Base-by-base conservation (phyloP, 2,797 vertebrate species). In the Erithacus rubecula region DNA sequence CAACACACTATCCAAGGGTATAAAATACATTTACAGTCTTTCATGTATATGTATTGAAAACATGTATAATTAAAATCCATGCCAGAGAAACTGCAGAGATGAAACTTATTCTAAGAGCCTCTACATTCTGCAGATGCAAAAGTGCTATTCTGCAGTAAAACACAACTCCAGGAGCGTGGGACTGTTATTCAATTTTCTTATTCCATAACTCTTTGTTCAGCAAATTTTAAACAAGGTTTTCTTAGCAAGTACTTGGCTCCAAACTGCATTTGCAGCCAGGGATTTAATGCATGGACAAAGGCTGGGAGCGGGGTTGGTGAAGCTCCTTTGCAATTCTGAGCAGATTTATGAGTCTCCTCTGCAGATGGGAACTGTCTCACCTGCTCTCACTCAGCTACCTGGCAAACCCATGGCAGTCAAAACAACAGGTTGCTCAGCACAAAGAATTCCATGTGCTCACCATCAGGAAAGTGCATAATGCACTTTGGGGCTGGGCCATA, bases 1-100 rank as follows among this genome's bases (percentile, higher is more conserved):
- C 96, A 97, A 95, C 81, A 95, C 23, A 47, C 62, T 90, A 88
- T 86, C 94, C 76, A 94, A 95, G 95, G 89, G 67, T 37, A 67
- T 84, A 96, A 89, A 71, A 87, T 81, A 87, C 95, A 96, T 95
- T 97, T 96, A 96, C 60, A 96, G 90, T 80, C 91, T 97, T 85
- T 46, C 87, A 94, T n/a, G 24, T 85, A 62, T n/a, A 39, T 32
- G 56, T 10, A 74, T 47, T 94, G 89, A 69, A 93, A 93, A 81
- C 83, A 85, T 46, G 72, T 81, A 90, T 94, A 97, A 97, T 96
- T 96, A 95, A 69, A 96, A 87, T 69, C 60, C 72, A 82, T 24
- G 74, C 72, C 93, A 75, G 91, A 90, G 67, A 94, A 94, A 94
- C 9, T 69, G 62, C 79, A 65, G 76, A 93, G 86, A 85, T 22